Conservation (phyloP, 2,113 vertebrate species). For the Beaufortia kweichowensis region DNA sequence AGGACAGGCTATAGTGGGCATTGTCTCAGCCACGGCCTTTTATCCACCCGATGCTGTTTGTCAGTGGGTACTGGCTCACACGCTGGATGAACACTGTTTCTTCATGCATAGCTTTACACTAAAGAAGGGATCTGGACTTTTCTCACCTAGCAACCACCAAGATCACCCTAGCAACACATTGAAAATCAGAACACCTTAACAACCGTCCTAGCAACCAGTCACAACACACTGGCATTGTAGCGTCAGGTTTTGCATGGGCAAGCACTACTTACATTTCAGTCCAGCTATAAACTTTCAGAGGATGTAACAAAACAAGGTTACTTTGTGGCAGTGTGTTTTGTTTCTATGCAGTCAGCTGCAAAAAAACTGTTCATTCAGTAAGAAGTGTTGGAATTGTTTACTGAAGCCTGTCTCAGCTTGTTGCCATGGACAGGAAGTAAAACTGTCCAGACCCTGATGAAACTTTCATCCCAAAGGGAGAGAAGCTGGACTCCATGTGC, state of each 20-base stretch:
- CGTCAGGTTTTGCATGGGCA: neutral
- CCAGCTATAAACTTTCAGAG: neutral
- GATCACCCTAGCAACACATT: neutral
- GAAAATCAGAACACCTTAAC: neutral
- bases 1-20: slow-evolving; percentile 34
- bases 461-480: slow-evolving; percentile 19
- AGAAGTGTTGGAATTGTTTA: slow-evolving; percentile 28
- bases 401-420: slow-evolving; percentile 21
- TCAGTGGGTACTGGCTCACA: slow-evolving; percentile 20
- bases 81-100: neutral
- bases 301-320: slow-evolving; percentile 4
- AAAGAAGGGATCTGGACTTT: no score
- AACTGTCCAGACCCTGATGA: slow-evolving; percentile 24
- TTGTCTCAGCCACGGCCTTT: slow-evolving; percentile 6
- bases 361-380: neutral
- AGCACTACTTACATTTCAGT: neutral
- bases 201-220: neutral
- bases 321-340: slow-evolving; percentile 10
- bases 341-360: neutral
- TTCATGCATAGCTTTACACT: no score
- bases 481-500: slow-evolving; percentile 33
- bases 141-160: neutral
- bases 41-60: slow-evolving; percentile 10
- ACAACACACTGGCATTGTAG: neutral
- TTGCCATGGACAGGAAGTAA: slow-evolving; percentile 33